A percentile compares a stretch with the other conserved stretches of the same genome.
phyloP scores from a whole-genome alignment of 1,140 invertebrate genomes.

The Drosophila lacteicornis region DNA sequence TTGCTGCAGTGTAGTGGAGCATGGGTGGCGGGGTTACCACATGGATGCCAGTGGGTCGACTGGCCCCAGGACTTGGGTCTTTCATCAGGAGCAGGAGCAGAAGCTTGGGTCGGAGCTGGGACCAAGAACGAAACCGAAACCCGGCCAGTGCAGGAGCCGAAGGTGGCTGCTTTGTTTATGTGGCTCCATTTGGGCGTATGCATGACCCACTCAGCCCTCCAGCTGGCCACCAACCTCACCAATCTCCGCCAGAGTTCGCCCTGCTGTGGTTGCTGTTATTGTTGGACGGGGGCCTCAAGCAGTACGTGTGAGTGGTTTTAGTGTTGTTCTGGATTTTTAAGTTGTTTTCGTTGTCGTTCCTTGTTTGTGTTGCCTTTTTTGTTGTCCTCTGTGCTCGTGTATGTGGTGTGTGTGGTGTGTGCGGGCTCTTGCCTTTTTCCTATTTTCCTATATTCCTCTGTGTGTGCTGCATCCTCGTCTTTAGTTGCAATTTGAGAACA shows the following conservation, averaged over 20 bases:
- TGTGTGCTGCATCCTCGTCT: slow-evolving; percentile 49
- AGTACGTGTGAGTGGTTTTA: slow-evolving; percentile 78
- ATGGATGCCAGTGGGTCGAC: slow-evolving; percentile 47
- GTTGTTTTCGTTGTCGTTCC: slow-evolving; percentile 80
- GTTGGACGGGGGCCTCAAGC: slow-evolving; percentile 64
- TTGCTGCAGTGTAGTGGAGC: slow-evolving; percentile 3
- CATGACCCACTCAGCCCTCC: slow-evolving; percentile 39
- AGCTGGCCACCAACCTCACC: slow-evolving; percentile 11
- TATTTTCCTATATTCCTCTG: slow-evolving; percentile 9
- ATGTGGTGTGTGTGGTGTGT: slow-evolving; percentile 2
- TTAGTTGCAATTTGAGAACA: slow-evolving; percentile 73
- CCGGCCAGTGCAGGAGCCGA: not conserved
- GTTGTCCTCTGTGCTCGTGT: slow-evolving; percentile 40
- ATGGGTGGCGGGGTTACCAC: slow-evolving; percentile 17
- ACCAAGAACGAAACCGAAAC: slow-evolving; percentile 29
- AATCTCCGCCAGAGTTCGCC: slow-evolving; percentile 7
- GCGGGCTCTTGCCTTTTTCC: slow-evolving; percentile 38
- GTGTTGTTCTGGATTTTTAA: slow-evolving; percentile 83
- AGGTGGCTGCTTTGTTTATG: slow-evolving; percentile 73
- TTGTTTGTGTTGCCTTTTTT: slow-evolving; percentile 71
- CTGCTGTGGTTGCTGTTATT: slow-evolving; percentile 36
- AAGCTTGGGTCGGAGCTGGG: not conserved
- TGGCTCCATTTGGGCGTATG: slow-evolving; percentile 70
- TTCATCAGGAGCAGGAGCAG: slow-evolving; percentile 37
- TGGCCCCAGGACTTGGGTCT: slow-evolving; percentile 46